A percentile compares a stretch with the other conserved stretches of the same genome.
phyloP scores from a whole-genome alignment of 1,140 invertebrate genomes.

The Drosophila sucinea region DNA sequence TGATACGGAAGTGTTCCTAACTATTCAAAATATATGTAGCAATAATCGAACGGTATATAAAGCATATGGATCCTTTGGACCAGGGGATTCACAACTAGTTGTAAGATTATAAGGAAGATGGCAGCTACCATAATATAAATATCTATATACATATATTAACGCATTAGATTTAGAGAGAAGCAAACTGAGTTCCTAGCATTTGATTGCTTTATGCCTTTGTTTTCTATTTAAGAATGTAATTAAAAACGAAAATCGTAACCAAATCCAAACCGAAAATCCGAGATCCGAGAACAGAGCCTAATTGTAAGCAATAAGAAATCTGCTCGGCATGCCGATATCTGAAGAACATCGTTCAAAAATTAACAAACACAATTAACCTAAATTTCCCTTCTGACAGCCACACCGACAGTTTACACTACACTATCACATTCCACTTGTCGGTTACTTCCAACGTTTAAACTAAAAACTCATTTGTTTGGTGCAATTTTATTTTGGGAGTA shows the following conservation, averaged over 20 bases:
- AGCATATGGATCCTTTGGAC: conserved; percentile 35
- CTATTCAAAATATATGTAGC: conserved; percentile 71
- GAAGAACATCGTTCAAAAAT: conserved; percentile 5
- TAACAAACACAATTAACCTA: not conserved
- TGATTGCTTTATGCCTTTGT: conserved; percentile 82
- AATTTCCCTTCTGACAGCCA: not conserved
- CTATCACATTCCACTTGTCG: not conserved
- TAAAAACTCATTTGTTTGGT: not conserved
- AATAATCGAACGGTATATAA: conserved; percentile 49
- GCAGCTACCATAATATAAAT: conserved; percentile 34
- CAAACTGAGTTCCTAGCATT: conserved; percentile 81
- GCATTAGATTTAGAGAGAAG: conserved; percentile 54
- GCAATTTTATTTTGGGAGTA: conserved; percentile 17
- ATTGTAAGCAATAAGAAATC: conserved; percentile 3
- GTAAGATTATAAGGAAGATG: conserved; percentile 12
- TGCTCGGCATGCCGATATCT: conserved; percentile 42
- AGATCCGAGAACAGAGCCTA: too few relatives aligned
- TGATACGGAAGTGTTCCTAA: conserved; percentile 73
- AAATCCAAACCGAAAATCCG: conserved; percentile 25
- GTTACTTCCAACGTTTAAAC: not conserved
- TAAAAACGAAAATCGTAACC: conserved; percentile 18
- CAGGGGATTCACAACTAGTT: conserved; percentile 7
- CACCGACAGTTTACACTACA: not conserved
- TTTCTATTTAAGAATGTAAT: conserved; percentile 62
- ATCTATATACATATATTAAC: conserved; percentile 36